Percentiles rank a stretch among this genome's conserved stretches.
These are phyloP conservation scores for Cyanocitta stelleri DNA, from an alignment of 2,113 vertebrate genomes.

Conservation along the genomic window DNA sequence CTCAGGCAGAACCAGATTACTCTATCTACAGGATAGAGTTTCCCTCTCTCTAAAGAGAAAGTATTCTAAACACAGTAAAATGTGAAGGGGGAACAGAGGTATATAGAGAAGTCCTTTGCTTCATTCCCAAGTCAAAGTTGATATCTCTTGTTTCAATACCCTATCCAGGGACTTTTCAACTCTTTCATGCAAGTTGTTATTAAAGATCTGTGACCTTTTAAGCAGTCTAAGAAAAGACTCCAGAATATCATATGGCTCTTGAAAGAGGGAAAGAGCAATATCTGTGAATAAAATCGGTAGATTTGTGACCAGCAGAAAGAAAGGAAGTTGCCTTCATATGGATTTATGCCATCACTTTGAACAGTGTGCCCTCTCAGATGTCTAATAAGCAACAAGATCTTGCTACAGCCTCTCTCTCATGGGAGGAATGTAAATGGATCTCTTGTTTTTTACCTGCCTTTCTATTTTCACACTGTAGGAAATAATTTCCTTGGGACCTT, in stretches of 20 bases:
- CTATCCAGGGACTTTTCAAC: neutral
- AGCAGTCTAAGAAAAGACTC: neutral
- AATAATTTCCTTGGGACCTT: neutral
- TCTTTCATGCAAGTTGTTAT: neutral
- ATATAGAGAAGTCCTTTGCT: neutral
- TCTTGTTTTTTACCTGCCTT: neutral
- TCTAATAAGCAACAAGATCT: neutral
- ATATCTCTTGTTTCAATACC: neutral
- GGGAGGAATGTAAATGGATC: neutral
- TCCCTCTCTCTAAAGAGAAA: neutral
- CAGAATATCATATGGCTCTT: neutral
- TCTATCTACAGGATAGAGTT: neutral
- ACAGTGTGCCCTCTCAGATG: neutral
- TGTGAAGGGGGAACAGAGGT: neutral
- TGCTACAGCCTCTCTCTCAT: neutral
- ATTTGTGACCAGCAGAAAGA: neutral
- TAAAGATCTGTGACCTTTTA: neutral
- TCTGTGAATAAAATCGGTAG: neutral
- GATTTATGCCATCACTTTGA: neutral
- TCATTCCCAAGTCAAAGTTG: neutral
- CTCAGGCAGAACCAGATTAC: neutral
- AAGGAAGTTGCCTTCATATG: neutral
- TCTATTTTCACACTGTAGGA: slow-evolving; percentile 6
- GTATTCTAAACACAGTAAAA: neutral
- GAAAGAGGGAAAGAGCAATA: neutral